These are phyloP conservation scores for Eospalax fontanierii DNA, from an alignment of 2,797 vertebrate genomes.

Conservation along the genomic window DNA sequence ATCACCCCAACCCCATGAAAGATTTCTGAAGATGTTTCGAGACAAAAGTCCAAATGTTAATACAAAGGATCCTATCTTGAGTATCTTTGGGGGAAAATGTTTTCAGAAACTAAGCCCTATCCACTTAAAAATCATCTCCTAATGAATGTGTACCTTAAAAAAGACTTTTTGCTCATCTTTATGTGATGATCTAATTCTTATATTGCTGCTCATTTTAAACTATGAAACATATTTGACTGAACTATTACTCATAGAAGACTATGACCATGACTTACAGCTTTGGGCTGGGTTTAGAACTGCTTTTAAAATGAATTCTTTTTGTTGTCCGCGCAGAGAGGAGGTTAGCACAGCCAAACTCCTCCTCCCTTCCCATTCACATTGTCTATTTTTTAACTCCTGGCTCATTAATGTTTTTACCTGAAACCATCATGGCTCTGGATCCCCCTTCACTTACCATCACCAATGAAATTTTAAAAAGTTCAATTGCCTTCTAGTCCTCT, in stretches of 20 bases:
- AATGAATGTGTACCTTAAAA: constrained; percentile 19
- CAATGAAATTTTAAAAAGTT: constrained; percentile 57
- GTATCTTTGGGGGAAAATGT: constrained; percentile 44
- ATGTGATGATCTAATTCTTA: background rate
- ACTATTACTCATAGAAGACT: background rate
- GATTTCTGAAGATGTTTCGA: background rate
- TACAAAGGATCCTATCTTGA: background rate
- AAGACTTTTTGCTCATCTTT: constrained; percentile 1
- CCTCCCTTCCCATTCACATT: background rate
- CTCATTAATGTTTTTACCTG: constrained; percentile 2
- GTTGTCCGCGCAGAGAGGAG: background rate
- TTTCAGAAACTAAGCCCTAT: background rate
- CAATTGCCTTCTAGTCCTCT: constrained; percentile 68
- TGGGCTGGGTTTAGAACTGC: background rate
- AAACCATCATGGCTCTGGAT: background rate
- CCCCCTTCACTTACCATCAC: background rate
- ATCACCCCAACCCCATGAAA: background rate
- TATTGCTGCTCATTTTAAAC: constrained; percentile 47
- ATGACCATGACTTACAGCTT: constrained; percentile 23
- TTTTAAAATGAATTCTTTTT: constrained; percentile 51
- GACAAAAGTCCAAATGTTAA: constrained; percentile 1
- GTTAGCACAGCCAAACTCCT: background rate
- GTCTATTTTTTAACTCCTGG: background rate
- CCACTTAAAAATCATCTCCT: background rate
- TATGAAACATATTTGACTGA: background rate